Percentiles rank a stretch among this genome's conserved stretches.
Conservation (phyloP, 2,888 invertebrate genomes). For the Idaea biselata region DNA sequence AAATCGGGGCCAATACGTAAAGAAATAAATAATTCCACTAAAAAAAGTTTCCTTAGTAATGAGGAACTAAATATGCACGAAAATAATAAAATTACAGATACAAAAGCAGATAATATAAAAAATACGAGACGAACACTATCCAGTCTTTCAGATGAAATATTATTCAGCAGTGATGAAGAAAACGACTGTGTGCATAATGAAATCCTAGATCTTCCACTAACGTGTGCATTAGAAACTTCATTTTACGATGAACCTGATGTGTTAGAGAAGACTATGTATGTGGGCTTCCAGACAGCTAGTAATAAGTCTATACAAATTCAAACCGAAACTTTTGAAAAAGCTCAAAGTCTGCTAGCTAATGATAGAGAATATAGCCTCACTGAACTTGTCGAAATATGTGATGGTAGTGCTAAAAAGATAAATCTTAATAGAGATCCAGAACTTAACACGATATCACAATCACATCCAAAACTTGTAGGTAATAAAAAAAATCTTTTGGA, state of each 20-base stretch:
- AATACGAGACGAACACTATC: constrained; percentile 18
- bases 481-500: constrained; percentile 4
- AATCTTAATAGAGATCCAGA: neutral
- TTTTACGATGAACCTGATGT: constrained; percentile 46
- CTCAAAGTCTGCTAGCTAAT: constrained; percentile 48
- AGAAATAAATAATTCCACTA: neutral
- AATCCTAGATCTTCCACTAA: constrained; percentile 53
- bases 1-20: neutral
- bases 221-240: constrained; percentile 58
- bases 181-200: constrained; percentile 39
- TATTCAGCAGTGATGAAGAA: constrained; percentile 73
- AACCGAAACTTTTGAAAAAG: constrained; percentile 55
- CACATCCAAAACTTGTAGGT: constrained; percentile 4
- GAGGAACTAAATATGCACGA: neutral
- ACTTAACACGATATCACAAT: neutral
- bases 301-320: constrained; percentile 62
- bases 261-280: constrained; percentile 61
- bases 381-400: constrained; percentile 45
- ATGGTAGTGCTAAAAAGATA: constrained; percentile 18
- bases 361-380: constrained; percentile 39
- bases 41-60: neutral
- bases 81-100: neutral
- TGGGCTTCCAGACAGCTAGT: constrained; percentile 70
- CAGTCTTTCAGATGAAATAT: constrained; percentile 54
- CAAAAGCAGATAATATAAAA: neutral